Base-by-base conservation (phyloP, 2,113 vertebrate genomes). In the Hippotragus niger region DNA sequence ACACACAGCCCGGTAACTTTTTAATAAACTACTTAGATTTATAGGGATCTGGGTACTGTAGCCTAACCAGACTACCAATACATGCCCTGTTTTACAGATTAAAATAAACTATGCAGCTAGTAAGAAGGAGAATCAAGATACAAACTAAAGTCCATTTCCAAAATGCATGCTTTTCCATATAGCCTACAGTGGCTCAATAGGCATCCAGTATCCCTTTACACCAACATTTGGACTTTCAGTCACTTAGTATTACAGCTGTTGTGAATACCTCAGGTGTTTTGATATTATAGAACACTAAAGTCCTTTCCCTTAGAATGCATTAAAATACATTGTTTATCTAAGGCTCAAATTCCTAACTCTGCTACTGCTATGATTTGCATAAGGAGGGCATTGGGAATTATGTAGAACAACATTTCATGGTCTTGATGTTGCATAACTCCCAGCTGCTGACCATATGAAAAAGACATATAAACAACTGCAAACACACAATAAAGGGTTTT, bases 361-460 rank as follows among this genome's bases (percentile, higher is more conserved):
- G n/a, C 84, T 92, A 55, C 88, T 94, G 76, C 47, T 91, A 93
- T 9, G 58, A 16, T 86, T 94, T 97, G 55, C 85, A 97, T 94
- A 94, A 84, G 52, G 62, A 97, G 47, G 43, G 25, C 90, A 96
- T n/a, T 95, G 90, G 58, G 60, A 97, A 95, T 97, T 94, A 94
- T 78, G 85, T 83, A 84, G 58, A 97, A 81, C 45, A 87, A 45
- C 85, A 92, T 91, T 96, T 95, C 88, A 67, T 52, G 62, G 71
- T 67, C 92, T 92, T 96, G 90, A 91, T 94, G 53, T 97, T 97
- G 50, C 55, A 53, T 93, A 98, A 97, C 58, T 94, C 58, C 84
- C 98, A 98, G 95, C 93, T 98, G 97, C 71, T 90, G 71, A 95
- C 90, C 97, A 97, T 91, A 96, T 98, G 94, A 96, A 89, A 40